Percentiles rank a stretch among this genome's conserved stretches.
These are phyloP conservation scores for Alosa sapidissima DNA, from an alignment of 2,797 vertebrate genomes.

Conservation along the genomic window DNA sequence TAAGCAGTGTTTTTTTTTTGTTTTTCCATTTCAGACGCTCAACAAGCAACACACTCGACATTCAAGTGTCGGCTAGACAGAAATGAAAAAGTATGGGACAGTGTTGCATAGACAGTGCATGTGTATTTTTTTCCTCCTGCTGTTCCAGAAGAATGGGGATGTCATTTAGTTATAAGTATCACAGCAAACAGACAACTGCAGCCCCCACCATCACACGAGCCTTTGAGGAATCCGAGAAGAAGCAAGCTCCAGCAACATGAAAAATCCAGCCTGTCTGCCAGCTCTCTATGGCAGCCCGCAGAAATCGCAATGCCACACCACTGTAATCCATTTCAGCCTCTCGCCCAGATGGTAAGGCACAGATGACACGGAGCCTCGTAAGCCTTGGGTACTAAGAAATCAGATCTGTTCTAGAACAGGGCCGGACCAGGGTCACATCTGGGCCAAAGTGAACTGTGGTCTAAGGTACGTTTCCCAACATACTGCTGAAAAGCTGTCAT, in stretches of 20 bases:
- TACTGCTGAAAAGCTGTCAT: neutral
- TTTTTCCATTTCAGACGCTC: neutral
- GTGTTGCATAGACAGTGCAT: constrained; percentile 11
- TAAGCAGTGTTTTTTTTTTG: neutral
- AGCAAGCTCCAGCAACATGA: neutral
- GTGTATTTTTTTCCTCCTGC: neutral
- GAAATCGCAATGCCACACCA: constrained; percentile 78
- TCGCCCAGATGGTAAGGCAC: constrained; percentile 53
- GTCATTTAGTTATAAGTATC: neutral
- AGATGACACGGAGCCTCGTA: neutral
- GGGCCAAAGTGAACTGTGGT: no score
- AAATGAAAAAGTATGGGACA: constrained; percentile 25
- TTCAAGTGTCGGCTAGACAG: neutral
- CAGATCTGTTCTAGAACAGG: neutral
- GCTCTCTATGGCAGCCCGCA: constrained; percentile 63
- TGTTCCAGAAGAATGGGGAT: neutral
- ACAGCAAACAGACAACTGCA: neutral
- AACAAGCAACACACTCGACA: neutral
- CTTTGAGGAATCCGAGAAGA: neutral
- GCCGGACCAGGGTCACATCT: neutral
- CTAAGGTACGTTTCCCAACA: neutral
- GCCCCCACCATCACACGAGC: neutral
- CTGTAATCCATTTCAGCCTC: constrained; percentile 80
- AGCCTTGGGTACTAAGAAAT: no score
- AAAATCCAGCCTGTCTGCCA: constrained; percentile 41